These are phyloP conservation scores for Siniperca scherzeri DNA, from an alignment of 2,797 vertebrate species.

Conservation along the genomic window DNA sequence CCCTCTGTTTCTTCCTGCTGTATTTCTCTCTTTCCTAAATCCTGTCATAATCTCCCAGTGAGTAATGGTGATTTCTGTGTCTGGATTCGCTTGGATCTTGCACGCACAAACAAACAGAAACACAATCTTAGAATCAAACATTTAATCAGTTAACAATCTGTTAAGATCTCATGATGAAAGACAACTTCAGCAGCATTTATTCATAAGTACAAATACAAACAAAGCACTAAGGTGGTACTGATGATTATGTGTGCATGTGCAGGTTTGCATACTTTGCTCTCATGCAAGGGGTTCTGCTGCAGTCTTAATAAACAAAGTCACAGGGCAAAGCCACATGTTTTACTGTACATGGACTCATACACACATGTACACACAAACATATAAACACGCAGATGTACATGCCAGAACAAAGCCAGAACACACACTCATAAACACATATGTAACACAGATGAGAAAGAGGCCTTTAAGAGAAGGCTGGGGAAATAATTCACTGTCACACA, in stretches of 20 bases:
- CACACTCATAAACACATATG: conserved; percentile 69
- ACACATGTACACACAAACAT: conserved; percentile 29
- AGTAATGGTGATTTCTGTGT: conserved; percentile 44
- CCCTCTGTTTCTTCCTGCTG: not conserved
- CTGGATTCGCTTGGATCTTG: conserved; percentile 29
- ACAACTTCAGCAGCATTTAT: conserved; percentile 28
- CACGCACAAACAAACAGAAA: conserved; percentile 12
- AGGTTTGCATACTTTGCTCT: conserved; percentile 32
- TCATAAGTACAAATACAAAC: conserved; percentile 30
- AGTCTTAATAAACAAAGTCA: conserved; percentile 46
- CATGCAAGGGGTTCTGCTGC: conserved; percentile 28
- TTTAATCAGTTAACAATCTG: conserved; percentile 19
- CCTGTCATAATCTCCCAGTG: conserved; percentile 34
- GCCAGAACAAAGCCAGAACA: conserved; percentile 28
- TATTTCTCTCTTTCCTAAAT: conserved; percentile 23
- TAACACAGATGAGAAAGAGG: conserved; percentile 61
- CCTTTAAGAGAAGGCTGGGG: conserved; percentile 20
- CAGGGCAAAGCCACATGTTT: conserved; percentile 49
- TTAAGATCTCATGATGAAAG: conserved; percentile 23
- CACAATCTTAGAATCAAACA: conserved; percentile 8
- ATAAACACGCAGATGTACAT: conserved; percentile 46
- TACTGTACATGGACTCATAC: conserved; percentile 33
- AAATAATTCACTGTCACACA: conserved; percentile 38
- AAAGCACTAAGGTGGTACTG: conserved; percentile 10
- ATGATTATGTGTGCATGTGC: conserved; percentile 18